Evolutionary conservation across 2,888 invertebrate genomes (phyloP), one percentile per base, ranked within the genome.

Genomic region (Lasioglossum vierecki): DNA sequence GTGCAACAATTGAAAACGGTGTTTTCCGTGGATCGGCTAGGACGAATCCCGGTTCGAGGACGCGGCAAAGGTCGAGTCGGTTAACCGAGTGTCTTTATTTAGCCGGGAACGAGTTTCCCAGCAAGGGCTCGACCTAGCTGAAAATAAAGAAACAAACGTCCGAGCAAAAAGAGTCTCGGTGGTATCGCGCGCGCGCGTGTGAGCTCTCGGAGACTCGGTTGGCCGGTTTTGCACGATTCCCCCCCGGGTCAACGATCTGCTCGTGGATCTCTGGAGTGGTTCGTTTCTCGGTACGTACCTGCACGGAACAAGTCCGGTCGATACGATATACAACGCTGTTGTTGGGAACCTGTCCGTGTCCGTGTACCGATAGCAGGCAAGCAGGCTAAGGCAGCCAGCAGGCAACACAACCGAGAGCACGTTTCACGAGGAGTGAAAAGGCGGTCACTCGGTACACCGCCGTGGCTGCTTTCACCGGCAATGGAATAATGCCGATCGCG

Each of bases 361-460:
- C 80, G 57, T 77, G 73, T 22, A 77, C 30, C 77, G 82, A 81
- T 74, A 46, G 49, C 30, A 26, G 26, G 75, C 71, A 11, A 60
- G 60, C 26, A 60, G 11, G 60, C 60, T 22, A 60, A 60, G 26
- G 60, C 60, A 63, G 46, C 39, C 30, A 18, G 22, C 30, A 18
- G 22, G 74, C 70, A 57, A 57, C 57, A 57, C 57, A 57, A n/a
- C 57, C 57, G 57, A n/a, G 63, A 46, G 76, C 72, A 81, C 79
- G 85, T 86, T 85, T 85, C 86, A 82, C 85, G 79, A 82, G 85
- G 86, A 93, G 93, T 93, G 93, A 93, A 93, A 94, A 93, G 92
- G 93, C 93, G 93, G 93, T 92, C 93, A 92, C 85, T 86, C 88
- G 87, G 84, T 83, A 74, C 85, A 86, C 82, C 82, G 85, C 46